These are phyloP conservation scores for Sinocyclocheilus rhinocerous DNA, from an alignment of 2,113 vertebrate genomes.

Conservation along the genomic window DNA sequence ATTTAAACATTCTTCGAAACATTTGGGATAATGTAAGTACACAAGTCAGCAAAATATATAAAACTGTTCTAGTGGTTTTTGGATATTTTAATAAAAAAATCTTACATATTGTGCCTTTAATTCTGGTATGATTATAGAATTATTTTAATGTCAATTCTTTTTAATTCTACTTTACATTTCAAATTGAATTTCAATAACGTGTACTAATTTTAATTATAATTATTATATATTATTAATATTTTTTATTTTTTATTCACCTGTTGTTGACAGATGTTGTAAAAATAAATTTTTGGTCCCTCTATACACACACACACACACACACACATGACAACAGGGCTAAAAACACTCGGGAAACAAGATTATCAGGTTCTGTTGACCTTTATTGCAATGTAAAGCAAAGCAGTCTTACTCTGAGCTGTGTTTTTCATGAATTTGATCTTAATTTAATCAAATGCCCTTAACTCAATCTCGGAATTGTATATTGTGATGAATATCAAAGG, in stretches of 20 bases:
- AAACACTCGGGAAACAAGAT: not conserved
- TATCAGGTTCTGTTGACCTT: not conserved
- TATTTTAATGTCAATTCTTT: too few species aligned
- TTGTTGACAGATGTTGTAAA: not conserved
- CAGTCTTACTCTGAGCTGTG: slow-evolving; percentile 10
- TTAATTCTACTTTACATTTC: not conserved
- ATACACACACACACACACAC: not conserved
- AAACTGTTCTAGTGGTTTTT: too few species aligned
- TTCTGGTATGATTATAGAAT: not conserved
- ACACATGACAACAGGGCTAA: not conserved
- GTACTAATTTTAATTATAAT: too few species aligned
- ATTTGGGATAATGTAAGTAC: too few species aligned
- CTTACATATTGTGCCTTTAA: too few species aligned
- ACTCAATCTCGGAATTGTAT: not conserved
- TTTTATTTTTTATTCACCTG: not conserved
- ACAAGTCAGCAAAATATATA: too few species aligned
- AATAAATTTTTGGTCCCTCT: not conserved
- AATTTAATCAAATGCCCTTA: slow-evolving; percentile 8
- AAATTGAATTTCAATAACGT: not conserved
- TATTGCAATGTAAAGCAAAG: slow-evolving; percentile 13
- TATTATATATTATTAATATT: too few species aligned
- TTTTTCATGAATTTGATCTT: not conserved
- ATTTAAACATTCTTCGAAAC: too few species aligned
- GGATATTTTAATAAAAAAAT: too few species aligned
- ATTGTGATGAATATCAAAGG: not conserved